phyloP scores from a whole-genome alignment of 2,888 invertebrate genomes.

The Nemurella pictetii region DNA sequence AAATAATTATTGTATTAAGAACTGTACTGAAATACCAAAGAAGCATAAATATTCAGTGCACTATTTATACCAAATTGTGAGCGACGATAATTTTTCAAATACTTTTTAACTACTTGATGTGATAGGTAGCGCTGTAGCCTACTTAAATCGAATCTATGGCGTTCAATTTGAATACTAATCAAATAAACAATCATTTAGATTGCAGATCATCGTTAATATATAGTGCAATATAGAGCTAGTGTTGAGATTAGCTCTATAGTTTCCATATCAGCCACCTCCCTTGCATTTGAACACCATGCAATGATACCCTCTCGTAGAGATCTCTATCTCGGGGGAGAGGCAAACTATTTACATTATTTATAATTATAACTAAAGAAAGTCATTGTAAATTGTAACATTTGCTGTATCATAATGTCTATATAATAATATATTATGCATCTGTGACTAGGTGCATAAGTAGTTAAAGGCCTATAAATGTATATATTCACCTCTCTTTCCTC shows the following conservation, averaged over 20 bases:
- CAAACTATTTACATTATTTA: neutral
- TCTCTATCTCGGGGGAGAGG: neutral
- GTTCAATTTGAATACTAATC: neutral
- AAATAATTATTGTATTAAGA: neutral
- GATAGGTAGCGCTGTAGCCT: neutral
- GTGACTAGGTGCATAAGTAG: neutral
- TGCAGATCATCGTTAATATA: neutral
- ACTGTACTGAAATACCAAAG: neutral
- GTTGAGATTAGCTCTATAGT: neutral
- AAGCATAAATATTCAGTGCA: neutral
- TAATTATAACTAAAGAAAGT: neutral
- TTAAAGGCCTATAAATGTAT: neutral
- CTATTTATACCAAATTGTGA: neutral
- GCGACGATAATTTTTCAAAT: neutral
- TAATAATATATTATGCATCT: neutral
- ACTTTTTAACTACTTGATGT: neutral
- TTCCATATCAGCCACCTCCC: neutral
- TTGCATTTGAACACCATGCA: no score
- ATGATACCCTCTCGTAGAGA: no score
- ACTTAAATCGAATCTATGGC: neutral
- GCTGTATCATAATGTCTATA: neutral
- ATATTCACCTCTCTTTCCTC: neutral
- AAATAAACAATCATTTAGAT: neutral
- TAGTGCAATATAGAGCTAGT: neutral
- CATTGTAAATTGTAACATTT: neutral